Conservation (phyloP, 2,113 vertebrate species). For the Lota lota region DNA sequence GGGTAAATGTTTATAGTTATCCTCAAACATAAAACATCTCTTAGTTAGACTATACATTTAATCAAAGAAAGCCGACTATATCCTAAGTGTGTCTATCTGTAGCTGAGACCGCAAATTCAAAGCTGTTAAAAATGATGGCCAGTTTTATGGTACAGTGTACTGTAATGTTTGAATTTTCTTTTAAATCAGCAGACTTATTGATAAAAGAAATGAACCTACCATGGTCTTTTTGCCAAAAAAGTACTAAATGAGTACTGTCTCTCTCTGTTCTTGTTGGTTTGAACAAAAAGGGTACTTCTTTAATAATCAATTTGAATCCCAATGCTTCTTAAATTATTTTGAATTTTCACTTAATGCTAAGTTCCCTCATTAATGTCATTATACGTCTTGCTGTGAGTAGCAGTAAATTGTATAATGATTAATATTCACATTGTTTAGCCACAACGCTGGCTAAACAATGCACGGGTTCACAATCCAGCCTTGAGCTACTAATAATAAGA, state of each 20-base stretch:
- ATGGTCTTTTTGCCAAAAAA: neutral
- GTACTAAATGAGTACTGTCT: neutral
- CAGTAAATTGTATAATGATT: neutral
- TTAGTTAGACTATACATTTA: no score
- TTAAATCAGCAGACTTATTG: neutral
- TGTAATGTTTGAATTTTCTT: neutral
- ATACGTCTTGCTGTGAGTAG: neutral
- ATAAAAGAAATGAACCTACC: neutral
- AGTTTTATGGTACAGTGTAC: neutral
- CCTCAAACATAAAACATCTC: no score
- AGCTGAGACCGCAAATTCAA: neutral
- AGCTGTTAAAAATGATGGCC: conserved; percentile 3
- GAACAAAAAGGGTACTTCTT: neutral
- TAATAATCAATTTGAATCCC: neutral
- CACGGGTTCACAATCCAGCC: neutral
- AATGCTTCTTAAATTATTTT: neutral
- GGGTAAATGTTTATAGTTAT: no score
- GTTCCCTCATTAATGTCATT: neutral
- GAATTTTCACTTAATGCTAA: neutral
- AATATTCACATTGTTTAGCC: neutral
- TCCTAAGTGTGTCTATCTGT: neutral
- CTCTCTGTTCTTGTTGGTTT: neutral
- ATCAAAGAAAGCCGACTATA: neutral
- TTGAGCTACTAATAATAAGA: neutral
- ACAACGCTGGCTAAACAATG: neutral